Evolutionary conservation across 53 echinoderm and acorn worm species (phyloP).

Genomic region (Zoroaster sp.): DNA sequence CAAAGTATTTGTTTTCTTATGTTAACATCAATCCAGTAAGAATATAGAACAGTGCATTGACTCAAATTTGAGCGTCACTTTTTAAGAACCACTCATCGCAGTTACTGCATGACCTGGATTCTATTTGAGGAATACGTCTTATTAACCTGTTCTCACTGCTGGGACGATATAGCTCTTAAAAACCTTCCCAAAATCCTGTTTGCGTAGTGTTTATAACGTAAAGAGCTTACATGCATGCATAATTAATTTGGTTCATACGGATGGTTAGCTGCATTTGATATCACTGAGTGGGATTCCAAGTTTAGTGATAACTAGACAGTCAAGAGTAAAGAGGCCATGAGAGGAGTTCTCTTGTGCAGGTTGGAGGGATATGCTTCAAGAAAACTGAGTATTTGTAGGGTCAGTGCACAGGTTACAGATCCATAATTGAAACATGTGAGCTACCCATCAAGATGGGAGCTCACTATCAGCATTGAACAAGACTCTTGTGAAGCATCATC

Average conservation of each 20-base stretch:
- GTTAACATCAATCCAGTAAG: not conserved
- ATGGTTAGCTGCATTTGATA: not conserved
- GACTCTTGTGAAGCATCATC: too few relatives aligned
- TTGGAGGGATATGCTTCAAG: not conserved
- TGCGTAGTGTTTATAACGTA: not conserved
- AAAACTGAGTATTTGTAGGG: too few relatives aligned
- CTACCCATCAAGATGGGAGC: too few relatives aligned
- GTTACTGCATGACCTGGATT: not conserved
- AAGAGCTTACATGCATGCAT: constrained; percentile 19
- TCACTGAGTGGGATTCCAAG: not conserved
- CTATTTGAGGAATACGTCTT: not conserved
- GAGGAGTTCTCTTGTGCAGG: not conserved
- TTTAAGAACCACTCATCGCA: not conserved
- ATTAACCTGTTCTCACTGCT: not conserved
- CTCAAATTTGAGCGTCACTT: not conserved
- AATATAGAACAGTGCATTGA: not conserved
- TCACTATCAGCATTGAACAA: too few relatives aligned
- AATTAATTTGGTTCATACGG: not conserved
- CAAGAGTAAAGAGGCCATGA: not conserved
- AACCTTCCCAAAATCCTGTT: not conserved
- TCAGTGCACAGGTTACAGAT: too few relatives aligned
- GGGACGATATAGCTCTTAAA: not conserved
- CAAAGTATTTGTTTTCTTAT: too few relatives aligned
- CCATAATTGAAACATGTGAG: too few relatives aligned
- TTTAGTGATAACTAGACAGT: not conserved